Evolutionary conservation across 2,797 vertebrate species (phyloP).

Genomic region (Acanthopagrus latus): DNA sequence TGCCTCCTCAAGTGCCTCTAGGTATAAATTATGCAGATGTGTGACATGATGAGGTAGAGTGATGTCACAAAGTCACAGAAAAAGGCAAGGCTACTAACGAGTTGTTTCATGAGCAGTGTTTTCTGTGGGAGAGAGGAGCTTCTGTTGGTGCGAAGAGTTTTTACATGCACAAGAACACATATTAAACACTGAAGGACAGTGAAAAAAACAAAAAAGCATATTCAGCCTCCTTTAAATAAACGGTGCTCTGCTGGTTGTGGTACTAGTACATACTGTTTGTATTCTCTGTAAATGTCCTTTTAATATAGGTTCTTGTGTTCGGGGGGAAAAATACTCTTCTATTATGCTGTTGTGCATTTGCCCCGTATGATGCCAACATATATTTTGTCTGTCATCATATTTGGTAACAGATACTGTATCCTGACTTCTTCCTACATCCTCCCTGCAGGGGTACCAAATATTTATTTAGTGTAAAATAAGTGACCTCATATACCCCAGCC

Average conservation of each 20-base stretch:
- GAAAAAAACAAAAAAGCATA: too few relatives aligned
- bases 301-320: background rate
- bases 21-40: too few relatives aligned
- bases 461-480: slow-evolving; percentile 37
- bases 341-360: background rate
- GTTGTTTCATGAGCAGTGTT: too few relatives aligned
- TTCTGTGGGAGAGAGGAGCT: too few relatives aligned
- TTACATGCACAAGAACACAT: too few relatives aligned
- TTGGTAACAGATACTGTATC: background rate
- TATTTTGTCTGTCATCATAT: background rate
- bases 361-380: background rate
- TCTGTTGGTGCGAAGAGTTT: too few relatives aligned
- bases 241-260: background rate
- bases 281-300: background rate
- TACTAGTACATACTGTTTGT: background rate
- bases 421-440: background rate
- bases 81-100: too few relatives aligned
- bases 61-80: too few relatives aligned
- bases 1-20: too few relatives aligned
- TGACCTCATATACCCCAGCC: slow-evolving; percentile 8
- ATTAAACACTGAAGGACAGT: background rate
- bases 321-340: background rate
- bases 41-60: too few relatives aligned
- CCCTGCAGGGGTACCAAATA: slow-evolving; percentile 10
- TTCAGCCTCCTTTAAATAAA: background rate